Evolutionary conservation across 2,888 invertebrate species (phyloP).

Genomic region (Drosophila helvetica): DNA sequence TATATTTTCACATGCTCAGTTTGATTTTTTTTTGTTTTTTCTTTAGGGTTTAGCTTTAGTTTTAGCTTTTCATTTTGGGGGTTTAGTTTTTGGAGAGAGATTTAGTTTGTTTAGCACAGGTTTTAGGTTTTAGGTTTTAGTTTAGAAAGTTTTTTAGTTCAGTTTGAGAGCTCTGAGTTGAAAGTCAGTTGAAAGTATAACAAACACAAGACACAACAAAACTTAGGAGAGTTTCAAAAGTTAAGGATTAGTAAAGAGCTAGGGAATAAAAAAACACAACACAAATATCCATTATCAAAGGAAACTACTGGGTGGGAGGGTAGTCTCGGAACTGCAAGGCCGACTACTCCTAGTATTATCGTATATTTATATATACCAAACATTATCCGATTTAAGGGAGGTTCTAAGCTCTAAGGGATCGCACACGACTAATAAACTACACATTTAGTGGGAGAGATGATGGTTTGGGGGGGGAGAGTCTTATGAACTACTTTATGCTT

Average conservation of each 20-base stretch:
- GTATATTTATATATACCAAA: neutral
- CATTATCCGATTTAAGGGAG: neutral
- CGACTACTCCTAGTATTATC: neutral
- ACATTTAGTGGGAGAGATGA: slow-evolving; percentile 57
- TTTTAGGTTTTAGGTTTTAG: slow-evolving; percentile 41
- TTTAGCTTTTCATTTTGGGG: slow-evolving; percentile 14
- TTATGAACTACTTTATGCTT: slow-evolving; percentile 17
- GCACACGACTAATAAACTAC: slow-evolving; percentile 62
- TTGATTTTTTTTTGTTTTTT: slow-evolving; percentile 21
- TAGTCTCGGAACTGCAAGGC: neutral
- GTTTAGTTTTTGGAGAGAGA: slow-evolving; percentile 21
- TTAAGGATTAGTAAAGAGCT: slow-evolving; percentile 34
- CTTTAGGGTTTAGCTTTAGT: slow-evolving; percentile 28
- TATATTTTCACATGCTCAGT: slow-evolving; percentile 81
- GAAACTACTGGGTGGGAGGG: slow-evolving; percentile 4
- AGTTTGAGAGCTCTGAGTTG: slow-evolving; percentile 35
- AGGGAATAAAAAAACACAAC: slow-evolving; percentile 39
- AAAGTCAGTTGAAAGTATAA: slow-evolving; percentile 43
- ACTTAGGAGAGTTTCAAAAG: slow-evolving; percentile 12
- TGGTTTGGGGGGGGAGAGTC: slow-evolving; percentile 17
- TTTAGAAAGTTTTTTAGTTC: slow-evolving; percentile 28
- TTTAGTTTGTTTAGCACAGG: slow-evolving; percentile 51
- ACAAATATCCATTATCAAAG: slow-evolving; percentile 18
- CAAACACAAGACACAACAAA: slow-evolving; percentile 9
- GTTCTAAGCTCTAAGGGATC: slow-evolving; percentile 12